Base-by-base conservation (phyloP, 30 jellyfish, hydroid and myxozoan species). In the Hydractinia echinata region DNA sequence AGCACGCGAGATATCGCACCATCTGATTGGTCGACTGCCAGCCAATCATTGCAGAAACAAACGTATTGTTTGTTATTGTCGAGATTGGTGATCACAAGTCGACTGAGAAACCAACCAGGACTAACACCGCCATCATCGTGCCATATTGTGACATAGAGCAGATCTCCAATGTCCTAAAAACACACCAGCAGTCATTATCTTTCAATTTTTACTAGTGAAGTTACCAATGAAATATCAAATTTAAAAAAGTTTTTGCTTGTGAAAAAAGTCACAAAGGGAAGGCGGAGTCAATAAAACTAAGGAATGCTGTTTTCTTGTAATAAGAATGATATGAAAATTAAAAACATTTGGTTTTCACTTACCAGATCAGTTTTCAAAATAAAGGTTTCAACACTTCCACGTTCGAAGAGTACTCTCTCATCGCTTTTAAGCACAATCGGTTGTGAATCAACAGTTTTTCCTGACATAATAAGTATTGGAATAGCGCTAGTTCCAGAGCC, bases 21-120 rank as follows among this genome's bases (percentile, higher is more conserved):
- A 39, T 80, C 86, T 50, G 86, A 53, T 44, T 51, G 72, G 15
- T 81, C 89, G 19, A 84, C 72, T 13, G 95, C 86, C 9, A 88
- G 89, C 96, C 96, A 88, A 0, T 82, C 60, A 58, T 61, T 76
- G 50, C 96, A 88, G 16, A 88, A 50, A 85, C 79, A 84, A 7
- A 54, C 53, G 6, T 79, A 77, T 73, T 81, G 82, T 2, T 71
- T 76, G 60, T 82, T 83, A 5, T 74, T 67, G 67, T 67, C 18
- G 8, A 84, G 77, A 77, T 80, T 67, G 13, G 95, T 78, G 64
- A 84, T 76, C 4, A 56, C 73, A 4, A 81, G 53, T 79, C 96
- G 91, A 80, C 96, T 89, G 54, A 89, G 85, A 61, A 78, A 89
- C 96, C 96, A 89, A 53, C 89, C 76, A 20, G 95, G 96, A 66